Evolutionary conservation across 1,140 invertebrate species (phyloP).

Genomic region (Adoxophyes honmai): DNA sequence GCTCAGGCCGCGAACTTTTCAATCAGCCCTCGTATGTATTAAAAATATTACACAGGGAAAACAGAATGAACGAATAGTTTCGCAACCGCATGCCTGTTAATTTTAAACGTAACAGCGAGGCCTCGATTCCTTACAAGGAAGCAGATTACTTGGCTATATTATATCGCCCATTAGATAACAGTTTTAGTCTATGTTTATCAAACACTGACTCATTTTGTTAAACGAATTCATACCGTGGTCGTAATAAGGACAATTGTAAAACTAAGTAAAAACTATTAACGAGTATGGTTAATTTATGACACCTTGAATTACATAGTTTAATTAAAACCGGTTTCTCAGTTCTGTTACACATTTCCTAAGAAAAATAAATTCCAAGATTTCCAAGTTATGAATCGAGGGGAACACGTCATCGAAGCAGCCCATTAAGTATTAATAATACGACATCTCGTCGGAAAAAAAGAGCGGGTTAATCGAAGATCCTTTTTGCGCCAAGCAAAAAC

Average conservation of each 20-base stretch:
- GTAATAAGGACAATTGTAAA: too few species aligned
- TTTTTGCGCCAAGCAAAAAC: not conserved
- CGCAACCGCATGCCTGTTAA: not conserved
- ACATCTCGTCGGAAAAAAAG: not conserved
- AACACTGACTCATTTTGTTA: too few species aligned
- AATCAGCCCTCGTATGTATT: too few species aligned
- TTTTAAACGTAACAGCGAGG: not conserved
- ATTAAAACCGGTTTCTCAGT: not conserved
- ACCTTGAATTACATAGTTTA: too few species aligned
- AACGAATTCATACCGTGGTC: too few species aligned
- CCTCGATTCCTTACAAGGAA: constrained; percentile 1
- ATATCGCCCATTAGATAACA: too few species aligned
- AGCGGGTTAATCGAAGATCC: not conserved
- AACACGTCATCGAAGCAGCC: not conserved
- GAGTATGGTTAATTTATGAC: too few species aligned
- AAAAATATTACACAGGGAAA: not conserved
- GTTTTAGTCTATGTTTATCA: too few species aligned
- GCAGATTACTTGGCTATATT: not conserved
- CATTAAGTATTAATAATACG: not conserved
- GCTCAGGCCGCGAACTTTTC: too few species aligned
- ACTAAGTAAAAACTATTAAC: too few species aligned
- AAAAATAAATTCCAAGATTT: not conserved
- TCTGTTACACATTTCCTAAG: not conserved
- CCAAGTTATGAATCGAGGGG: not conserved
- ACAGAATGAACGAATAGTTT: constrained; percentile 1